Evolutionary conservation across 2,113 vertebrate species (phyloP).

Genomic region (Notiomystis cincta): DNA sequence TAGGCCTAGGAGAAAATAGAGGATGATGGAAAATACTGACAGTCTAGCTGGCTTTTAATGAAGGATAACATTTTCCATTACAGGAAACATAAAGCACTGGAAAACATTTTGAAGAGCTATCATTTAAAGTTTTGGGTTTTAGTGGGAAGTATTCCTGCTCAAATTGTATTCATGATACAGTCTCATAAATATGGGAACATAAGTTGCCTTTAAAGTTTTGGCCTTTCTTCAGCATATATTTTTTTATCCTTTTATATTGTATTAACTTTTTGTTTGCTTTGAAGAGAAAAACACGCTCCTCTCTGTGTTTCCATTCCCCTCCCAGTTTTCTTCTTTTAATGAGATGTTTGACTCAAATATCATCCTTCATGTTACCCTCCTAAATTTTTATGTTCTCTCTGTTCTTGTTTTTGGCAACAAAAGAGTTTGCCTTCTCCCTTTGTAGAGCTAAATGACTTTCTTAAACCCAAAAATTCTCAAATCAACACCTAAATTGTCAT

Average conservation of each 20-base stretch:
- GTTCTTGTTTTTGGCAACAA: neutral
- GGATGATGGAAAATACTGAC: slow-evolving; percentile 2
- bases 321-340: neutral
- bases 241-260: neutral
- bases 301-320: neutral
- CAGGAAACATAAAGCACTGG: slow-evolving; percentile 16
- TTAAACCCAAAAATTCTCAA: neutral
- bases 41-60: neutral
- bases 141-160: slow-evolving; percentile 11
- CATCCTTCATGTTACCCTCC: neutral
- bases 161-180: slow-evolving; percentile 11
- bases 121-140: slow-evolving; percentile 40
- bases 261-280: slow-evolving; percentile 23
- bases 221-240: neutral
- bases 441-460: neutral
- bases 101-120: slow-evolving; percentile 43
- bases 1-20: neutral
- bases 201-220: slow-evolving; percentile 15
- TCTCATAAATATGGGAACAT: slow-evolving; percentile 25
- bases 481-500: neutral
- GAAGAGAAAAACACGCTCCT: neutral
- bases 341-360: neutral
- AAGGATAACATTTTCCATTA: slow-evolving; percentile 52
- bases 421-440: neutral
- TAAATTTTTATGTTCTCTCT: neutral